A percentile compares a stretch with the other conserved stretches of the same genome.
Conservation (phyloP, 2,113 vertebrate genomes). For the Passerina amoena region DNA sequence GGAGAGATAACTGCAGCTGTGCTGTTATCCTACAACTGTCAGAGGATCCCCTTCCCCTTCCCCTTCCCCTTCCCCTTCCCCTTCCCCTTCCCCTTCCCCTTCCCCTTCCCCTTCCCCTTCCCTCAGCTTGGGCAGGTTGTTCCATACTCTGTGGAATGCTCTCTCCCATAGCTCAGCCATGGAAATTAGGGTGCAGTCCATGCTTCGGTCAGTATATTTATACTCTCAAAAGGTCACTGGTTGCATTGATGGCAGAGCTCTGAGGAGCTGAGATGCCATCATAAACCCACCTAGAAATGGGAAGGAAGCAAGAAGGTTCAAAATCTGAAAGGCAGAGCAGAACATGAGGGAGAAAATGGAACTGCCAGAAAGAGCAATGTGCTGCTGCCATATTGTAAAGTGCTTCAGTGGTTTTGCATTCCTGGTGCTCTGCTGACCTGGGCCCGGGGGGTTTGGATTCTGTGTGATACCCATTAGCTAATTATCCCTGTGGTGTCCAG, state of each 20-base stretch:
- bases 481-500: rapidly evolving
- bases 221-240: neutral
- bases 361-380: neutral
- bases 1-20: neutral
- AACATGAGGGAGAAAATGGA: neutral
- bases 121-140: neutral
- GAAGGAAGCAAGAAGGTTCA: neutral
- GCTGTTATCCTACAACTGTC: rapidly evolving
- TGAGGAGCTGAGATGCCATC: neutral
- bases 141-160: neutral
- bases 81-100: neutral
- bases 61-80: too few species aligned
- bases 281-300: neutral
- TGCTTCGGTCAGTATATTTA: neutral
- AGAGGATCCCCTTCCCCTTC: neutral
- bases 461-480: neutral
- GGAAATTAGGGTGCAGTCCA: neutral
- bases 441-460: neutral
- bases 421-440: neutral
- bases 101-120: too few species aligned
- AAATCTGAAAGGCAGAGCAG: neutral
- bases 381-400: neutral
- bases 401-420: neutral
- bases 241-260: neutral
- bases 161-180: neutral